These are phyloP conservation scores for Melanogrammus aeglefinus DNA, from an alignment of 2,797 vertebrate genomes.

Conservation along the genomic window DNA sequence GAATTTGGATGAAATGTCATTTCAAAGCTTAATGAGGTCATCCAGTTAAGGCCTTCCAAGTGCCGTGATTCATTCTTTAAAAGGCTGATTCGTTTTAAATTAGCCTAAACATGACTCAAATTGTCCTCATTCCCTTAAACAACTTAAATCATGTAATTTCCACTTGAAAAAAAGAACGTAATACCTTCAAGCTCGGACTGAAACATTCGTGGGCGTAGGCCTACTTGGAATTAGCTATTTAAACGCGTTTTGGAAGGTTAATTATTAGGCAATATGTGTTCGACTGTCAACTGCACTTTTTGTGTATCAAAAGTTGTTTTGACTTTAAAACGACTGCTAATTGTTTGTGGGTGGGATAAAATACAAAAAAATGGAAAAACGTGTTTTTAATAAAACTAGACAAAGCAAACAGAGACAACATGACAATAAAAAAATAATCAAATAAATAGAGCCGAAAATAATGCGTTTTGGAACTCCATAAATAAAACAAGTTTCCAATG, in stretches of 20 bases:
- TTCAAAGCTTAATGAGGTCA: not conserved
- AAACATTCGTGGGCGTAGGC: no score
- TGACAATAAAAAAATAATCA: not conserved
- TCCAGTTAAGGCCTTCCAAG: not conserved
- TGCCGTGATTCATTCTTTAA: not conserved
- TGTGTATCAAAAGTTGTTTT: not conserved
- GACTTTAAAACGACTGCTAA: not conserved
- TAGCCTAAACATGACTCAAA: not conserved
- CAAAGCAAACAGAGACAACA: not conserved
- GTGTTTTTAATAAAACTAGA: not conserved
- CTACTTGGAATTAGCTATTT: not conserved
- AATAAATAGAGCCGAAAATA: not conserved
- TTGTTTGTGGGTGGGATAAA: not conserved
- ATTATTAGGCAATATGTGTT: not conserved
- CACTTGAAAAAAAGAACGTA: not conserved
- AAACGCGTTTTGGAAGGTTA: not conserved
- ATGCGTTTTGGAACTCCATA: not conserved
- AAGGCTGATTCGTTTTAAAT: not conserved
- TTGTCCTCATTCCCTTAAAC: not conserved
- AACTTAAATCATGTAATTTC: not conserved
- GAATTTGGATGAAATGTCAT: not conserved
- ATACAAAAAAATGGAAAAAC: not conserved
- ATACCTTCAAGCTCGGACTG: no score
- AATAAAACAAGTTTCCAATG: not conserved
- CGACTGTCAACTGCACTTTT: not conserved